These are phyloP conservation scores for Patiria pectinifera DNA, from an alignment of 53 echinoderm and acorn worm species.

Conservation along the genomic window DNA sequence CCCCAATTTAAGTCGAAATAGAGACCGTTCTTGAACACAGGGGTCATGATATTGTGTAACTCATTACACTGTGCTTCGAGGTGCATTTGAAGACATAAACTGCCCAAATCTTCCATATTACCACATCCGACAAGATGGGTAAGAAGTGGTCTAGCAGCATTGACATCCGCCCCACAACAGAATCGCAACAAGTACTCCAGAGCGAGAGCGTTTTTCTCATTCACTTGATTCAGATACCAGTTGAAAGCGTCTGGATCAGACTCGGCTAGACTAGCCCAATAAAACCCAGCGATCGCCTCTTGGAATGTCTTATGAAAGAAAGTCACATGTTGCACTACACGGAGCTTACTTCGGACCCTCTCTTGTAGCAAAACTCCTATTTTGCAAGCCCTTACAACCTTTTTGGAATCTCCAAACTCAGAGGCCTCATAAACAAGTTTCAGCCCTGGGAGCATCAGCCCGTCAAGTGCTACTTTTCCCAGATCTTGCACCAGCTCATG, in stretches of 20 bases:
- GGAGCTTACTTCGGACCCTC: background rate
- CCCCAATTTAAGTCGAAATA: background rate
- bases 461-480: slow-evolving; percentile 36
- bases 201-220: background rate
- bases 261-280: slow-evolving; percentile 30
- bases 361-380: slow-evolving; percentile 9
- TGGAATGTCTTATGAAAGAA: slow-evolving; percentile 56
- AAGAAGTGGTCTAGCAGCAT: background rate
- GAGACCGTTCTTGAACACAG: background rate
- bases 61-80: background rate
- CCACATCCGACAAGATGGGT: background rate
- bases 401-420: background rate
- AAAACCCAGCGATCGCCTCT: slow-evolving; percentile 32
- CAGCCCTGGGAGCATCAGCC: slow-evolving; percentile 10
- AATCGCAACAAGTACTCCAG: slow-evolving; percentile 30
- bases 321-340: background rate
- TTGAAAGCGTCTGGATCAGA: background rate
- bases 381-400: background rate
- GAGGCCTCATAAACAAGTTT: background rate
- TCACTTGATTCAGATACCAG: background rate
- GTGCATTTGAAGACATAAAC: background rate
- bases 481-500: background rate
- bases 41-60: background rate
- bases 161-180: slow-evolving; percentile 24
- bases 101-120: background rate